Evolutionary conservation across 1,140 invertebrate genomes (phyloP).

Genomic region (Samia ricini): DNA sequence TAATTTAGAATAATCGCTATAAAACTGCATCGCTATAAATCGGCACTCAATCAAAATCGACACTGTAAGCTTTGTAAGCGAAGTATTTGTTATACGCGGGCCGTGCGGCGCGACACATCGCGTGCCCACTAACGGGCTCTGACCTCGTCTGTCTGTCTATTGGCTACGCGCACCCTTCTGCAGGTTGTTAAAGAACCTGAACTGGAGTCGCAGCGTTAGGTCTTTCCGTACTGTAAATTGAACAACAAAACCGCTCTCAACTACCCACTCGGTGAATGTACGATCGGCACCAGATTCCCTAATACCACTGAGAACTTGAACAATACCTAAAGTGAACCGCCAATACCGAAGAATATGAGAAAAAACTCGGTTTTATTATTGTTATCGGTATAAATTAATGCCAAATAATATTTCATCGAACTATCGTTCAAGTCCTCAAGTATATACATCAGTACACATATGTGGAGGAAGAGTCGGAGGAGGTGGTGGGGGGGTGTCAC

Average conservation of each 20-base stretch:
- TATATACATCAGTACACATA: constrained; percentile 1
- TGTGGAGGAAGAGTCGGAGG: constrained; percentile 3
- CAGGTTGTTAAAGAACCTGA: constrained; percentile 95
- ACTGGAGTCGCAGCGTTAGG: constrained; percentile 93
- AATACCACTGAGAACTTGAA: no score
- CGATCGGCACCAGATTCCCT: no score
- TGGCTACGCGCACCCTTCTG: constrained; percentile 90
- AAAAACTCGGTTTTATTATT: no score
- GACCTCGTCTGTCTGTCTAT: constrained; percentile 85
- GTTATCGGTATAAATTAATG: no score
- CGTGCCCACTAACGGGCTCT: constrained; percentile 85
- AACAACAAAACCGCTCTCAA: constrained; percentile 65
- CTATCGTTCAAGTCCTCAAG: no score
- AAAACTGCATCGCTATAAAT: constrained; percentile 51
- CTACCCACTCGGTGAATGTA: constrained; percentile 17
- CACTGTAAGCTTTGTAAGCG: constrained; percentile 71
- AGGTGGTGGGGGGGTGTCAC: constrained; percentile 32
- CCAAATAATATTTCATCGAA: no score
- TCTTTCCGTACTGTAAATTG: constrained; percentile 92
- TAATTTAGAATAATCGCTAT: constrained; percentile 6
- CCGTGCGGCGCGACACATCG: constrained; percentile 76
- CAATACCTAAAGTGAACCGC: no score
- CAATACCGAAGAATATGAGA: no score
- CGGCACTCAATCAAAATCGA: constrained; percentile 58
- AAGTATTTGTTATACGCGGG: constrained; percentile 68